Conservation (phyloP, 2,113 vertebrate species). For the Cyanoderma ruficeps region DNA sequence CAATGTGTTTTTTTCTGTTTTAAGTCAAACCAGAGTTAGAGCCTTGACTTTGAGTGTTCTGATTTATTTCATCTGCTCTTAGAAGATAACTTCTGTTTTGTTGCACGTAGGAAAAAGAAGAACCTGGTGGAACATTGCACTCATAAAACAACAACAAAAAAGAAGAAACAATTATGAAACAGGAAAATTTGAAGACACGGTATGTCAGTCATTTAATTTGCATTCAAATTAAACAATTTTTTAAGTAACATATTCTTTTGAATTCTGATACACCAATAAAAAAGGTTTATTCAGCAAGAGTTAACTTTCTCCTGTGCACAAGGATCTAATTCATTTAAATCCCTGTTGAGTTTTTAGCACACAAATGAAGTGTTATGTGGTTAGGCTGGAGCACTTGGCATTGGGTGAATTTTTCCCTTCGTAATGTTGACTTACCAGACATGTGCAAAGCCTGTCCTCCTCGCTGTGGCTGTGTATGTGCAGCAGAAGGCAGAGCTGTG, state of each 20-base stretch:
- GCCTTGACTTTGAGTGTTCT: not conserved
- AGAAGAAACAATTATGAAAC: not conserved
- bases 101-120: not conserved
- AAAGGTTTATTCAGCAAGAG: not conserved
- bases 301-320: conserved; percentile 25
- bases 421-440: not conserved
- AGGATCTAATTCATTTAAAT: conserved; percentile 43
- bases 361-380: not conserved
- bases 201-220: not conserved
- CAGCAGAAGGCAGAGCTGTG: not conserved
- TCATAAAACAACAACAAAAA: not conserved
- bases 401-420: conserved; percentile 21
- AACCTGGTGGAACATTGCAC: not conserved
- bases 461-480: not conserved
- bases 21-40: not conserved
- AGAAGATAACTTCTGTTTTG: conserved; percentile 10
- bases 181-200: not conserved
- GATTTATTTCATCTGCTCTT: conserved; percentile 5
- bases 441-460: not conserved
- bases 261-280: not conserved
- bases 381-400: conserved; percentile 7
- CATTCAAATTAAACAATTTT: not conserved
- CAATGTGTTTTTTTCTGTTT: not conserved
- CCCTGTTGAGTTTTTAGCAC: conserved; percentile 1
- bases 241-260: not conserved